These are phyloP conservation scores for Macroteleia sp. DNA, from an alignment of 2,888 invertebrate genomes.

Conservation along the genomic window DNA sequence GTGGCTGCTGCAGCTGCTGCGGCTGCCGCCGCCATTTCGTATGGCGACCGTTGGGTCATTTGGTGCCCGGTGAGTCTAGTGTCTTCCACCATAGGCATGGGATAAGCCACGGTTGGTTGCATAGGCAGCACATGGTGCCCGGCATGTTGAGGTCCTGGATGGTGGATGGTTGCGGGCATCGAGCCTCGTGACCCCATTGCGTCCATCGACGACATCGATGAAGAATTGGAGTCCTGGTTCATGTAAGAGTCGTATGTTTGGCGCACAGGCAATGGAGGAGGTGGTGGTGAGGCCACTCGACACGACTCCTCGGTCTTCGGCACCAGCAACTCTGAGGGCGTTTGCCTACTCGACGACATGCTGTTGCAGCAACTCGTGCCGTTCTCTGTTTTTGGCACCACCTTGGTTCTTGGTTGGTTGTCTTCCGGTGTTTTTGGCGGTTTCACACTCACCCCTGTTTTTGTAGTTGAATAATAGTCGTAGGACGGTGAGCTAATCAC, in stretches of 20 bases:
- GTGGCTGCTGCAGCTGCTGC: slow-evolving; percentile 75
- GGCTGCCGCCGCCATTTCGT: slow-evolving; percentile 85
- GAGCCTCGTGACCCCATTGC: slow-evolving; percentile 82
- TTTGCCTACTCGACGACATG: slow-evolving; percentile 76
- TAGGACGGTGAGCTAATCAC: slow-evolving; percentile 78
- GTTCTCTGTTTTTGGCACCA: slow-evolving; percentile 80
- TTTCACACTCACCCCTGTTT: slow-evolving; percentile 83
- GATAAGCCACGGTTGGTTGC: slow-evolving; percentile 85
- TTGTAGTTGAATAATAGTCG: slow-evolving; percentile 79
- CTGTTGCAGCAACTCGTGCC: slow-evolving; percentile 82
- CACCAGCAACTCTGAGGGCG: slow-evolving; percentile 85
- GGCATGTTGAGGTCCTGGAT: slow-evolving; percentile 84
- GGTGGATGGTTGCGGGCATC: slow-evolving; percentile 82
- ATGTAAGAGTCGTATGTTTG: slow-evolving; percentile 87
- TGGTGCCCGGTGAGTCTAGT: slow-evolving; percentile 85
- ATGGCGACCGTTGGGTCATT: slow-evolving; percentile 88
- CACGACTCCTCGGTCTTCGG: slow-evolving; percentile 88
- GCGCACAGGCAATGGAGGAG: slow-evolving; percentile 84
- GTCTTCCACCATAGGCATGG: slow-evolving; percentile 84
- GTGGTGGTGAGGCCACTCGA: slow-evolving; percentile 84
- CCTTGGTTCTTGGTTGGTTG: slow-evolving; percentile 64
- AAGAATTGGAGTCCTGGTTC: slow-evolving; percentile 89
- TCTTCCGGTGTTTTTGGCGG: slow-evolving; percentile 85
- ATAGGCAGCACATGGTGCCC: slow-evolving; percentile 85
- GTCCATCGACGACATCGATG: slow-evolving; percentile 89